phyloP scores from a whole-genome alignment of 2,797 vertebrate genomes.

The Gymnoscopelus microlampas region DNA sequence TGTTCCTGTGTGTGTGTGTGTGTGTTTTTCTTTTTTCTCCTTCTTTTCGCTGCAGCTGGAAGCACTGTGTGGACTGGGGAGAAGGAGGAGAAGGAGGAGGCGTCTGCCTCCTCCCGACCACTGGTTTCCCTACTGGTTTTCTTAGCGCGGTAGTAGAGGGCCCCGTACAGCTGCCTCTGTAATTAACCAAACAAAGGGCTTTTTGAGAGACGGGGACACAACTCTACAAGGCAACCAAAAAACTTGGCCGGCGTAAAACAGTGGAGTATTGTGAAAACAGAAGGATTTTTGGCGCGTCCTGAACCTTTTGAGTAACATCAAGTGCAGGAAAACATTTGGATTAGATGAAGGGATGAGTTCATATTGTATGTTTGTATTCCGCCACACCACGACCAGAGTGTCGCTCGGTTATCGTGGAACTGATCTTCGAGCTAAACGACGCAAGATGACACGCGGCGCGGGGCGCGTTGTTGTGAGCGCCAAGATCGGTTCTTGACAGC shows the following conservation, averaged over 20 bases:
- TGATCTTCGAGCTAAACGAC: too few species aligned
- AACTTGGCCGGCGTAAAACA: conserved; percentile 53
- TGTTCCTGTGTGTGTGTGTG: conserved; percentile 35
- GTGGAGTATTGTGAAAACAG: conserved; percentile 52
- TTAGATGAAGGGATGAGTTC: conserved; percentile 24
- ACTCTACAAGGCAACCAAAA: too few species aligned
- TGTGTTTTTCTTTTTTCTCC: too few species aligned
- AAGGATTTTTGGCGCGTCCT: conserved; percentile 52
- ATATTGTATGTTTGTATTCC: not conserved
- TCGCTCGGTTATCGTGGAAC: too few species aligned
- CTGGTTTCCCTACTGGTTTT: conserved; percentile 72
- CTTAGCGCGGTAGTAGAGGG: conserved; percentile 64
- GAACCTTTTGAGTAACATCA: conserved; percentile 52
- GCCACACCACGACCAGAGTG: too few species aligned
- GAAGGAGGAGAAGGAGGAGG: conserved; percentile 19
- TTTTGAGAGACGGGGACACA: conserved; percentile 57
- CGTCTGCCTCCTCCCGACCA: conserved; percentile 59
- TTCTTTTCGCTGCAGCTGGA: conserved; percentile 66
- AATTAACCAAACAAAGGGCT: conserved; percentile 76
- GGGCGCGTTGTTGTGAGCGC: too few species aligned
- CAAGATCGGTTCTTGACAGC: too few species aligned
- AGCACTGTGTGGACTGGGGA: conserved; percentile 53
- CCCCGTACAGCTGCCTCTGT: conserved; percentile 71
- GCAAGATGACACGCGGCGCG: too few species aligned
- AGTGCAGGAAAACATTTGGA: conserved; percentile 48